Evolutionary conservation across 2,113 vertebrate genomes (phyloP), one percentile per base, ranked within the genome.

Genomic region (Rutilus rutilus): DNA sequence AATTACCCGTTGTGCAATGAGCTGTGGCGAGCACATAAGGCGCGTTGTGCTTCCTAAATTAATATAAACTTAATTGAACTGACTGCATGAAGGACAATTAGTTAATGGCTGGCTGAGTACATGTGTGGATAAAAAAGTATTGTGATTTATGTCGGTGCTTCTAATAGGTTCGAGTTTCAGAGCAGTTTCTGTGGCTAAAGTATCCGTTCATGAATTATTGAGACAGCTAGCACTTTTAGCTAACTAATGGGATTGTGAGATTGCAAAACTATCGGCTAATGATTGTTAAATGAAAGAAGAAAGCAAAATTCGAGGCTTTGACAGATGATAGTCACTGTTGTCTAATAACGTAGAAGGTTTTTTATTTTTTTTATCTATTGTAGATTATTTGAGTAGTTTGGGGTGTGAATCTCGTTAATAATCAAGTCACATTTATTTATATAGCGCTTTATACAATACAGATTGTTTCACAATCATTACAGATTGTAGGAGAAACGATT

Each of bases 61-160:
- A 73, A 83, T 83, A 73, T 42, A 12, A 83, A 73, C 82, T 83
- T 83, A 73, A 83, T 73, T 83, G 30, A 83, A 83, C 82, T 59
- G 50, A 59, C 65, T 57, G 50, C 67, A 42, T 59, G 65, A 73
- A 83, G 67, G 82, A 73, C 82, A 83, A 83, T 83, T 83, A 42
- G 67, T 73, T 73, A 73, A 83, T 74, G 82, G 50, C 33, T 59
- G 67, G 67, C 67, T 83, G 21, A 59, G 23, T 42, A 59, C 82
- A 82, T 54, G 52, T 52, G 62, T 69, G 45, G 19, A 82, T 67
- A 82, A 67, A 50, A 81, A 52, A 76, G 14, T 82, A 82, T 65
- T 23, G 45, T 33, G 79, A 82, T 82, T 67, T 67, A 82, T 82
- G 27, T 11, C 39, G 42, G 42, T 2, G 23, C 77, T 62, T 81